These are phyloP conservation scores for Spongilla lacustris DNA, from an alignment of 37 sponge, comb jelly and placozoan genomes.

Conservation along the genomic window DNA sequence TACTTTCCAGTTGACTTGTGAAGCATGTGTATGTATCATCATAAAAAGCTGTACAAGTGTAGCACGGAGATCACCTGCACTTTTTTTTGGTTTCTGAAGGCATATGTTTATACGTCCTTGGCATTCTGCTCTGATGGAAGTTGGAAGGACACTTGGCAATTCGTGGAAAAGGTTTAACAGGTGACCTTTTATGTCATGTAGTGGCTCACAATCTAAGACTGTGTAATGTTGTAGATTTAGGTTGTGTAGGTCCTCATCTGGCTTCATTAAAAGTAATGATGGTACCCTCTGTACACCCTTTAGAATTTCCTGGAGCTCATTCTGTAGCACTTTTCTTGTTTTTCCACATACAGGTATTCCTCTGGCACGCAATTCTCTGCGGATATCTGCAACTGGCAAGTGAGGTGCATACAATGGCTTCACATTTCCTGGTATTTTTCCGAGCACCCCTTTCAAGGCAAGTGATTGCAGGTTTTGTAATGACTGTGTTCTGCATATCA, in stretches of 20 bases:
- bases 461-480: constrained; percentile 9
- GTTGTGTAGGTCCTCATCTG: background rate
- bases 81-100: constrained; percentile 5
- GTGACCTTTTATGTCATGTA: constrained; percentile 37
- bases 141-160: background rate
- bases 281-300: constrained; percentile 39
- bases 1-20: background rate
- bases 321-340: background rate
- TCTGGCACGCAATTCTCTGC: constrained; percentile 9
- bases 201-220: constrained; percentile 14
- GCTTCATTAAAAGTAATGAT: constrained; percentile 8
- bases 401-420: background rate
- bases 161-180: constrained; percentile 5
- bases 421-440: background rate
- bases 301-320: background rate
- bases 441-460: constrained; percentile 14
- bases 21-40: background rate
- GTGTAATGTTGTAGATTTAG: constrained; percentile 15
- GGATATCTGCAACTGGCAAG: background rate
- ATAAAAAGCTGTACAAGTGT: constrained; percentile 2
- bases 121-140: too few species aligned
- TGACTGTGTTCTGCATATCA: background rate
- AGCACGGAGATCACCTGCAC: background rate
- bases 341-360: background rate
- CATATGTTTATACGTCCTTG: too few species aligned